These are phyloP conservation scores for Alfaro cultratus DNA, from an alignment of 2,797 vertebrate species.

Conservation along the genomic window DNA sequence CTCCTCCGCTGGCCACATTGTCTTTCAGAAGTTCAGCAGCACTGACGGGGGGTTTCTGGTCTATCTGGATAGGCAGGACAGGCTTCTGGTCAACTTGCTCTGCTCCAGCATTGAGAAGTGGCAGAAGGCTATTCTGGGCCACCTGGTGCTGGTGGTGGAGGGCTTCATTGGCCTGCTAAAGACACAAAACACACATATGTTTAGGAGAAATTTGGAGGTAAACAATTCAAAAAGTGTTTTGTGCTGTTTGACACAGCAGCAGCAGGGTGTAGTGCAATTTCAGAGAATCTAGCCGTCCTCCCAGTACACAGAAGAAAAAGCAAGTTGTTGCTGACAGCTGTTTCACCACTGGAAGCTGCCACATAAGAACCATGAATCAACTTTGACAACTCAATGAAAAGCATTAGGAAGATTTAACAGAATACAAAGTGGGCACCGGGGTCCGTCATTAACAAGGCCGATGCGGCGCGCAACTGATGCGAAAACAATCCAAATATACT, in stretches of 20 bases:
- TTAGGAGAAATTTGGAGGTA: not conserved
- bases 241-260: not conserved
- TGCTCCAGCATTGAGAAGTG: slow-evolving; percentile 91
- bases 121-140: slow-evolving; percentile 94
- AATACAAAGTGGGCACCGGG: slow-evolving; percentile 35
- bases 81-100: slow-evolving; percentile 98
- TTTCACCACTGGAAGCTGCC: slow-evolving; percentile 6
- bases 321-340: slow-evolving; percentile 18
- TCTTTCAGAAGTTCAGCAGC: slow-evolving; percentile 94
- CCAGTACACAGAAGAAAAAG: not conserved
- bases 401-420: slow-evolving; percentile 13
- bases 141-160: slow-evolving; percentile 96
- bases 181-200: slow-evolving; percentile 42
- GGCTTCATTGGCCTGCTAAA: slow-evolving; percentile 94
- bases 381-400: slow-evolving; percentile 25
- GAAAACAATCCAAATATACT: slow-evolving; percentile 67
- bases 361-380: slow-evolving; percentile 13
- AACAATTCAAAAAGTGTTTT: not conserved
- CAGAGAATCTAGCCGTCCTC: slow-evolving; percentile 3
- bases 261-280: not conserved
- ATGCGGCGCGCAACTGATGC: slow-evolving; percentile 45
- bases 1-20: slow-evolving; percentile 80
- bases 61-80: slow-evolving; percentile 93
- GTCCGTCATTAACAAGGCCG: slow-evolving; percentile 47
- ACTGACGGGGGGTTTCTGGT: slow-evolving; percentile 92